These are phyloP conservation scores for Eilema depressum DNA, from an alignment of 2,888 invertebrate species.

Conservation along the genomic window DNA sequence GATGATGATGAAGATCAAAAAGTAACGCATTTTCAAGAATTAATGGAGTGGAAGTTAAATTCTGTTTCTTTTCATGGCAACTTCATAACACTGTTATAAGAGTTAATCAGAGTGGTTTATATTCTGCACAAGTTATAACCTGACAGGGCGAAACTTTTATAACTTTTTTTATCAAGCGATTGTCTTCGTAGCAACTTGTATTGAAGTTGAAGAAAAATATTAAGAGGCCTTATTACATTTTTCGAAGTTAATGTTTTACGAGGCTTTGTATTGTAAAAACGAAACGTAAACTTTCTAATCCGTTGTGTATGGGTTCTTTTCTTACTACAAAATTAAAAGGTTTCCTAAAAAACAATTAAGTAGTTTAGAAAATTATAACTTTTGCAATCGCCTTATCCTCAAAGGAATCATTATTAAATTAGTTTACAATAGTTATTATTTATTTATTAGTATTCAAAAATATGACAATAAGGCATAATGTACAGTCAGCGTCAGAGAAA, in stretches of 20 bases:
- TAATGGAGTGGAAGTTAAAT: not conserved
- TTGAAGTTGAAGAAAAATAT: conserved; percentile 7
- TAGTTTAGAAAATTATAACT: no score
- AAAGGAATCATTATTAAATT: no score
- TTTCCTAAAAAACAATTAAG: no score
- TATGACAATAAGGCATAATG: no score
- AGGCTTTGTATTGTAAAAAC: not conserved
- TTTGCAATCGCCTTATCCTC: no score
- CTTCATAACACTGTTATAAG: not conserved
- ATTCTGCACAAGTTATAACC: conserved; percentile 16
- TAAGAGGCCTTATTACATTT: not conserved
- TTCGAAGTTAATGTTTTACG: conserved; percentile 3
- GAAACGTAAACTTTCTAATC: not conserved
- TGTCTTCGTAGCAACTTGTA: conserved; percentile 7
- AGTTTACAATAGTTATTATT: no score
- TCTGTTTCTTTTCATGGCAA: not conserved
- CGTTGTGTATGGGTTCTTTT: not conserved
- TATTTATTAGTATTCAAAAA: no score
- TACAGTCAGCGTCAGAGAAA: no score
- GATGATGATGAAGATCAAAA: no score
- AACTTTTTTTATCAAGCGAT: conserved; percentile 14
- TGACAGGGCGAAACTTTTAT: conserved; percentile 1
- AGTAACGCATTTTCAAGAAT: not conserved
- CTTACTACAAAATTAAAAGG: not conserved
- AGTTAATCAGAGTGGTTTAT: conserved; percentile 14